Evolutionary conservation across 2,797 vertebrate species (phyloP).

Genomic region (Pangasius larnaudii): DNA sequence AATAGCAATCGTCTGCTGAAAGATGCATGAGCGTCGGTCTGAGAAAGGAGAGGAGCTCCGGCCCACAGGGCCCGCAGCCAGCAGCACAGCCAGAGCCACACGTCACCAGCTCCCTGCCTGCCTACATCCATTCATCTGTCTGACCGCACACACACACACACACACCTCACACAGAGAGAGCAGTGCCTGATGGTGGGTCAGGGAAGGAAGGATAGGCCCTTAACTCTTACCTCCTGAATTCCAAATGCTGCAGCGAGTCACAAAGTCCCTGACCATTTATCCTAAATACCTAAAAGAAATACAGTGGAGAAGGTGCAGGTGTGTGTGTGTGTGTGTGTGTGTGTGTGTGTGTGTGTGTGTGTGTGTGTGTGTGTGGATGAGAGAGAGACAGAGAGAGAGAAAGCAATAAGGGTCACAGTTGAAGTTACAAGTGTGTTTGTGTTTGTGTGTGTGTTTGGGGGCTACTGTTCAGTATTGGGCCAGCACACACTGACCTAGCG

Average conservation of each 20-base stretch:
- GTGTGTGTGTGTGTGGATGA: background rate
- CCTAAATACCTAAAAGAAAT: background rate
- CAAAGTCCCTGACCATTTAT: background rate
- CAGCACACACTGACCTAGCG: background rate
- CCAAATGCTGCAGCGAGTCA: constrained; percentile 6
- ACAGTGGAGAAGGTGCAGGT: background rate
- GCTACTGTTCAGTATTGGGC: background rate
- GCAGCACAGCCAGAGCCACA: constrained; percentile 40
- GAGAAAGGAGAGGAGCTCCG: constrained; percentile 49
- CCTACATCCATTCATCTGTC: constrained; percentile 61
- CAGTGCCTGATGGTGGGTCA: background rate
- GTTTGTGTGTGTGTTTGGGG: background rate
- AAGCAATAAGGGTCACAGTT: background rate
- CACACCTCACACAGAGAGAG: constrained; percentile 7
- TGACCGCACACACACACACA: constrained; percentile 7
- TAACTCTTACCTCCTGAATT: constrained; percentile 27
- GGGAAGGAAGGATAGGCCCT: background rate
- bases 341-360: no score
- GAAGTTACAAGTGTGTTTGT: background rate
- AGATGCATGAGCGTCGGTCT: constrained; percentile 66
- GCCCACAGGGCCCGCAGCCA: constrained; percentile 40
- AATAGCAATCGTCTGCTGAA: constrained; percentile 69
- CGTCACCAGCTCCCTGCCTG: constrained; percentile 56
- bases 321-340: background rate
- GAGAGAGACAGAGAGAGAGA: no score